Conservation (phyloP, 2,113 vertebrate species). For the Arenaria interpres region DNA sequence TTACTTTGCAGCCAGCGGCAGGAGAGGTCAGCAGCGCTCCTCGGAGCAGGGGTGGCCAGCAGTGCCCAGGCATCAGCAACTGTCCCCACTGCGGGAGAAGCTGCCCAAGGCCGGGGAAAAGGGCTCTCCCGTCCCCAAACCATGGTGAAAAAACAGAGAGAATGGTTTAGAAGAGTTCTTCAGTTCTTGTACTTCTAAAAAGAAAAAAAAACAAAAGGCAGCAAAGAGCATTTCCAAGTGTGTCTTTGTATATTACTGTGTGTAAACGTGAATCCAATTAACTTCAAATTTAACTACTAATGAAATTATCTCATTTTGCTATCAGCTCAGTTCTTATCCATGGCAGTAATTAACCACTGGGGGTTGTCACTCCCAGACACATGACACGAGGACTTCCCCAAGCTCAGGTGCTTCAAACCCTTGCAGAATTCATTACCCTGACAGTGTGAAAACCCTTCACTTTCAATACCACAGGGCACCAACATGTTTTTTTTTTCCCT, state of each 20-base stretch:
- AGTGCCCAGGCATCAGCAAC: accelerated
- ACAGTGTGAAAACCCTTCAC: conserved; percentile 79
- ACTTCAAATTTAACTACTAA: conserved; percentile 82
- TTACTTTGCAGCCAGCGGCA: neutral
- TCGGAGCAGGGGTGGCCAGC: neutral
- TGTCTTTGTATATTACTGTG: conserved; percentile 62
- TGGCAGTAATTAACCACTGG: conserved; percentile 86
- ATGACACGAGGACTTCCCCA: conserved; percentile 76
- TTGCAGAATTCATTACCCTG: conserved; percentile 83
- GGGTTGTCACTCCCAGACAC: conserved; percentile 84
- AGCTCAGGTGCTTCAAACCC: conserved; percentile 77
- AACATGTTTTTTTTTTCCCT: conserved; percentile 47
- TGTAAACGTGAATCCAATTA: conserved; percentile 80
- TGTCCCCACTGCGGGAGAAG: accelerated
- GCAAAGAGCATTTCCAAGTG: conserved; percentile 45
- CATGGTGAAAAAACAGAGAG: neutral
- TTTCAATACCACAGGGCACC: conserved; percentile 75
- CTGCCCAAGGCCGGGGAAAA: neutral
- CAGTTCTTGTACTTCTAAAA: neutral
- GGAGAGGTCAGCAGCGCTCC: neutral
- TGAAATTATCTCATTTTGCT: conserved; percentile 81
- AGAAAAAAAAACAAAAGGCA: neutral
- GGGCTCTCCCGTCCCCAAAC: neutral
- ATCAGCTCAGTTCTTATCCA: conserved; percentile 77
- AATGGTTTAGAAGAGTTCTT: neutral